phyloP scores from a whole-genome alignment of 2,888 invertebrate genomes.

The Hymenopus coronatus region DNA sequence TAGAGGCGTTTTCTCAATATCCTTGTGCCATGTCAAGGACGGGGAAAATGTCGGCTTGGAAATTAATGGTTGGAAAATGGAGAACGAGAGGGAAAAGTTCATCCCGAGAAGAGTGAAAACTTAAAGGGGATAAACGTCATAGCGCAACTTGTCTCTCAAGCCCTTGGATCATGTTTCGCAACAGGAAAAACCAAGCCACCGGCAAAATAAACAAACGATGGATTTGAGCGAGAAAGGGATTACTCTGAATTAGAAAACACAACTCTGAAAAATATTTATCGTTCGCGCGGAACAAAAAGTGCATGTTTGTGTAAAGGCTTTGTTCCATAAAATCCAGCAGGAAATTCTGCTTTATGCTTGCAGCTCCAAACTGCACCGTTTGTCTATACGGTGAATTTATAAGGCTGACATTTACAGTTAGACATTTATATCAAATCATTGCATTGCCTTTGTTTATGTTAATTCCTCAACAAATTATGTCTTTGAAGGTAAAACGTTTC shows the following conservation, averaged over 20 bases:
- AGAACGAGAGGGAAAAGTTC: background rate
- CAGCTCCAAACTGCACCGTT: background rate
- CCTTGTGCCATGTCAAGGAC: background rate
- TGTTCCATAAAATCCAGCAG: background rate
- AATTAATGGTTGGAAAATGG: background rate
- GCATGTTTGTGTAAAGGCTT: background rate
- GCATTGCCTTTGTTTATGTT: too few species aligned
- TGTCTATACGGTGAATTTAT: too few species aligned
- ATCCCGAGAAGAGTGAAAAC: background rate
- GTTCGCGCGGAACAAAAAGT: background rate
- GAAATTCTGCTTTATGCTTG: background rate
- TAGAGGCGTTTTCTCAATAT: background rate
- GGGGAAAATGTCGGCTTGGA: background rate
- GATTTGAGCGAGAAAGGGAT: background rate
- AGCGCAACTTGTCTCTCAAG: background rate
- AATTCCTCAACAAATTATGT: too few species aligned
- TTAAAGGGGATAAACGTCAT: background rate
- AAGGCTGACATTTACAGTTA: too few species aligned
- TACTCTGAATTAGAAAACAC: background rate
- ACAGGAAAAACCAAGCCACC: background rate
- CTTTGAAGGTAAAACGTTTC: too few species aligned
- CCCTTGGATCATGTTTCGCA: background rate
- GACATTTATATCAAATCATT: too few species aligned
- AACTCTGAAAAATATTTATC: background rate
- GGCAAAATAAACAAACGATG: background rate